Conservation (phyloP, 1,140 invertebrate species). For the Megalonaias nervosa region DNA sequence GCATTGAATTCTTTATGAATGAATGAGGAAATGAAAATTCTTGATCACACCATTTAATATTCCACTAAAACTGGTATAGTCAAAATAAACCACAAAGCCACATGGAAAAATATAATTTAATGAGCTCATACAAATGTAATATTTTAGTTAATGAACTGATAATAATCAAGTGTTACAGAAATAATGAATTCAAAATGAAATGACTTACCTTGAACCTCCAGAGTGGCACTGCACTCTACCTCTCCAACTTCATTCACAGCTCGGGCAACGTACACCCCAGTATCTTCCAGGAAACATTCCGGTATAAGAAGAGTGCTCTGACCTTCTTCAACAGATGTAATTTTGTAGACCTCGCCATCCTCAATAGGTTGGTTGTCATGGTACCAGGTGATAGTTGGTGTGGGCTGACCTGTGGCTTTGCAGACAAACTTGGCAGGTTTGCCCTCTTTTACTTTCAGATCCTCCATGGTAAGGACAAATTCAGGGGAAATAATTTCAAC, state of each 20-base stretch:
- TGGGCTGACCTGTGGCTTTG: constrained; percentile 81
- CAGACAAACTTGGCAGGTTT: constrained; percentile 94
- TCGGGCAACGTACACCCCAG: constrained; percentile 93
- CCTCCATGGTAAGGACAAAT: constrained; percentile 54
- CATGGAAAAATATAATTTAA: too few species aligned
- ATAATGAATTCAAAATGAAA: not conserved
- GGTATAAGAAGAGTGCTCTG: constrained; percentile 80
- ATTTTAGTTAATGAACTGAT: too few species aligned
- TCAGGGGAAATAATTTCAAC: constrained; percentile 47
- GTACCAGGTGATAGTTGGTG: constrained; percentile 57
- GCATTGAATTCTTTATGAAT: too few species aligned
- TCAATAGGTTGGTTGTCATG: constrained; percentile 80
- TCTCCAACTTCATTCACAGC: constrained; percentile 79
- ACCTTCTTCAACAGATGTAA: constrained; percentile 77
- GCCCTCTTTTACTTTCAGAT: constrained; percentile 78
- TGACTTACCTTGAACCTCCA: constrained; percentile 31
- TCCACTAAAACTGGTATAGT: too few species aligned
- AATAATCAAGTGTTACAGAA: too few species aligned
- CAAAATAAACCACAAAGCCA: too few species aligned
- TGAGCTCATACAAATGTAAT: too few species aligned
- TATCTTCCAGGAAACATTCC: constrained; percentile 94
- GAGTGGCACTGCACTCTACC: constrained; percentile 27
- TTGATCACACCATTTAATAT: too few species aligned
- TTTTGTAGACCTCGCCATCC: constrained; percentile 55
- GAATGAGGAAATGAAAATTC: too few species aligned